A percentile compares a stretch with the other conserved stretches of the same genome.
These are phyloP conservation scores for Ciconia maguari DNA, from an alignment of 2,113 vertebrate species.

Conservation along the genomic window DNA sequence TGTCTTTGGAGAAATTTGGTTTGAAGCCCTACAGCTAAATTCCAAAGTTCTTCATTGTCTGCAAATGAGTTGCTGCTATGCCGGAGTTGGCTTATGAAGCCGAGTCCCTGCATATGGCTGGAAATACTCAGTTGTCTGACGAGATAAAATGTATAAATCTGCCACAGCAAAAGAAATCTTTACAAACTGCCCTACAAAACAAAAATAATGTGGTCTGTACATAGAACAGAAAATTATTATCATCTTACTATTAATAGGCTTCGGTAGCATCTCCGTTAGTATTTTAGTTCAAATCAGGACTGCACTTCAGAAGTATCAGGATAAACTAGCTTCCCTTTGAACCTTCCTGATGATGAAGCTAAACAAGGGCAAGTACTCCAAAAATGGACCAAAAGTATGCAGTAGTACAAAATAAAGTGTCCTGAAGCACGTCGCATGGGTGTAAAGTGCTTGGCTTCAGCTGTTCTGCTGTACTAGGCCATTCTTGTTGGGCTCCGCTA, in stretches of 20 bases:
- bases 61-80: neutral
- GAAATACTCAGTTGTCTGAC: neutral
- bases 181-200: neutral
- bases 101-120: neutral
- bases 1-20: slow-evolving; percentile 29
- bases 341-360: neutral
- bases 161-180: neutral
- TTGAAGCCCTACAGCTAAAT: slow-evolving; percentile 35
- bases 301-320: neutral
- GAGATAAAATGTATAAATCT: neutral
- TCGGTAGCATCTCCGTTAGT: neutral
- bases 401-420: neutral
- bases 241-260: neutral
- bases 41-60: slow-evolving; percentile 6
- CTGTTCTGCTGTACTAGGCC: neutral
- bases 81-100: neutral
- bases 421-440: neutral
- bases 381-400: neutral
- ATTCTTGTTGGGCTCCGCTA: neutral
- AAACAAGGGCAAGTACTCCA: neutral
- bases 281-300: neutral
- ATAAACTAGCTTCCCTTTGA: neutral
- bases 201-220: neutral
- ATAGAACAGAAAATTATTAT: neutral
- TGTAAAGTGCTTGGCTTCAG: neutral